Conservation (phyloP, 2,113 vertebrate species). For the Mesocricetus auratus region DNA sequence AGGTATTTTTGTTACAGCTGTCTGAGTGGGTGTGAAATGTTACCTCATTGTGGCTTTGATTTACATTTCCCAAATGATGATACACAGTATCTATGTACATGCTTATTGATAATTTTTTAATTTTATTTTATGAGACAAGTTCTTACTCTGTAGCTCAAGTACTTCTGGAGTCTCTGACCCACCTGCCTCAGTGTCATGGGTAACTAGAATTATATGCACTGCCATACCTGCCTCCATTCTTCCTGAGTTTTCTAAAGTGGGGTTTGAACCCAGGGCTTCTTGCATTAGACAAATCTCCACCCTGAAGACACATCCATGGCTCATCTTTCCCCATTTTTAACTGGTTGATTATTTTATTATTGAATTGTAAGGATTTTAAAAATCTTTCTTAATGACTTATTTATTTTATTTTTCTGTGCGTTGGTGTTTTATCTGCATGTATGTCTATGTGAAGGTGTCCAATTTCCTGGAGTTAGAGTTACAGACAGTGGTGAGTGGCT, state of each 20-base stretch:
- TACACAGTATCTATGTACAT: slow-evolving; percentile 10
- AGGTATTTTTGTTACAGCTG: slow-evolving; percentile 7
- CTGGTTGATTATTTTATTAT: slow-evolving; percentile 29
- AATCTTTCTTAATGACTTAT: background rate
- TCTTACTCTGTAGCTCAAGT: background rate
- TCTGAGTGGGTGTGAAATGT: background rate
- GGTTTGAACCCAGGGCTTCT: background rate
- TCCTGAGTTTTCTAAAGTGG: background rate
- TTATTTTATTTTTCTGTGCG: background rate
- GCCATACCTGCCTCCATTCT: background rate
- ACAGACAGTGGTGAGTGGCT: background rate
- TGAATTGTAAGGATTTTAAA: background rate
- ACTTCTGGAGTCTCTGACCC: background rate
- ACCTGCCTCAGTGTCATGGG: background rate
- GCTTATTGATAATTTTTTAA: slow-evolving; percentile 11
- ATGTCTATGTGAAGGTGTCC: background rate
- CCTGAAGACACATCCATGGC: background rate
- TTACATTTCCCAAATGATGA: slow-evolving; percentile 26
- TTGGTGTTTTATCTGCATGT: background rate
- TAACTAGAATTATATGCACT: no score
- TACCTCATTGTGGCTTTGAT: slow-evolving; percentile 44
- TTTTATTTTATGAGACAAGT: background rate
- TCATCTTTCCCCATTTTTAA: background rate
- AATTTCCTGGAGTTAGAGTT: background rate
- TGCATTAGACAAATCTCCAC: background rate